Evolutionary conservation across 2,113 vertebrate genomes (phyloP), one percentile per base, ranked within the genome.

Genomic region (Smithornis capensis): DNA sequence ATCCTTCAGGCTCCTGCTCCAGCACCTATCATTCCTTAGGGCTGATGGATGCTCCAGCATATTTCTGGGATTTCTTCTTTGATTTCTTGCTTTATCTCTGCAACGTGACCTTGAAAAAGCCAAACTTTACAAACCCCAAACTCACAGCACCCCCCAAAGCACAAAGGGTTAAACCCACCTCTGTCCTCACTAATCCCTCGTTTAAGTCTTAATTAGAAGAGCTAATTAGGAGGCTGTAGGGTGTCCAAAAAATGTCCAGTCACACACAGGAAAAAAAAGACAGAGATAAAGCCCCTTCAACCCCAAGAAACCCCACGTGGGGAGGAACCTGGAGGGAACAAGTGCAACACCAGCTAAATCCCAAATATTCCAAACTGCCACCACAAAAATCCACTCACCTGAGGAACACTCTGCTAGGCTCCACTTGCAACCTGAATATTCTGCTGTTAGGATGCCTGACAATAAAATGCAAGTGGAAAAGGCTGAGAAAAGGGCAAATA

Each of bases 381-480:
- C 35, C 92, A 49, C 67, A 40, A 53, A 93, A 92, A 91, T 33
- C 85, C 96, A 81, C 87, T 95, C 80, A 95, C 89, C 95, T 89
- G 65, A 6, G 14, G 79, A 35, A 44, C 52, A 52, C 79, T 81
- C 83, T 77, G 94, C 47, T 53, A 96, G 33, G 81, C 19, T 87
- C 93, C 91, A 95, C 84, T 78, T 53, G 83, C 14, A 84, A 47
- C 73, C 86, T 85, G 90, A 91, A 91, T 7, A 73, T 10, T 94
- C 87, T 95, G 94, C 95, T 94, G 92, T 37, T 87, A 94, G 94
- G 55, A 93, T 19, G 77, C 91, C 96, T 93, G 93, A 94, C 95
- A 94, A 87, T 67, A 86, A 95, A 95, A 97, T 67, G 91, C 53
- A 95, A 81, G 86, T 83, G 85, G 62, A 68, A 94, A 87, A 96